Percentiles rank a stretch among this genome's conserved stretches.
Evolutionary conservation across 2,113 vertebrate genomes (phyloP).

Genomic region (Daboia siamensis): DNA sequence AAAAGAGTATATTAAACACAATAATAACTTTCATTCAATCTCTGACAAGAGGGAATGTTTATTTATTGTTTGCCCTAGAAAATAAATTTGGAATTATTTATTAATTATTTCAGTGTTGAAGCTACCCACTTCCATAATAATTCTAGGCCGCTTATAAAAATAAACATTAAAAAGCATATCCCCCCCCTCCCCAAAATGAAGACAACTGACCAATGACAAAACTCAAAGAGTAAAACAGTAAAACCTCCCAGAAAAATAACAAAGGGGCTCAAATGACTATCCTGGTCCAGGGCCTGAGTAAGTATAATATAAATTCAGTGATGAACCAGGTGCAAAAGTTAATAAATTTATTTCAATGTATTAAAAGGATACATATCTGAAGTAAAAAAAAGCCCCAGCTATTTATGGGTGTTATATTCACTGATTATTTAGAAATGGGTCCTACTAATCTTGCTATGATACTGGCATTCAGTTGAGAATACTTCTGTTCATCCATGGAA

Average conservation of each 20-base stretch:
- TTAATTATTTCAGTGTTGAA: neutral
- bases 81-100: constrained; percentile 24
- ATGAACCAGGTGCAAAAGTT: constrained; percentile 49
- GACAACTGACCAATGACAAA: neutral
- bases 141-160: neutral
- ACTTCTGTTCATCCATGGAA: neutral
- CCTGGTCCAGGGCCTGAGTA: neutral
- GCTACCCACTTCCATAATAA: neutral
- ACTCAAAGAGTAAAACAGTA: neutral
- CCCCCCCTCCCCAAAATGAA: neutral
- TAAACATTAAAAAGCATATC: neutral
- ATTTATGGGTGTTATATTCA: neutral
- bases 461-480: neutral
- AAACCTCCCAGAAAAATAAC: neutral
- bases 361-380: neutral
- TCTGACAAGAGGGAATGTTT: neutral
- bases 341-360: constrained; percentile 34
- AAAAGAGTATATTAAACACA: constrained; percentile 20
- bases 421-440: neutral
- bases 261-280: neutral
- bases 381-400: constrained; percentile 30
- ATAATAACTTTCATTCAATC: constrained; percentile 40
- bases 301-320: constrained; percentile 21
- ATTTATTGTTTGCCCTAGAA: constrained; percentile 14
- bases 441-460: neutral